phyloP scores from a whole-genome alignment of 2,888 invertebrate species.

The Synergus gifuensis region DNA sequence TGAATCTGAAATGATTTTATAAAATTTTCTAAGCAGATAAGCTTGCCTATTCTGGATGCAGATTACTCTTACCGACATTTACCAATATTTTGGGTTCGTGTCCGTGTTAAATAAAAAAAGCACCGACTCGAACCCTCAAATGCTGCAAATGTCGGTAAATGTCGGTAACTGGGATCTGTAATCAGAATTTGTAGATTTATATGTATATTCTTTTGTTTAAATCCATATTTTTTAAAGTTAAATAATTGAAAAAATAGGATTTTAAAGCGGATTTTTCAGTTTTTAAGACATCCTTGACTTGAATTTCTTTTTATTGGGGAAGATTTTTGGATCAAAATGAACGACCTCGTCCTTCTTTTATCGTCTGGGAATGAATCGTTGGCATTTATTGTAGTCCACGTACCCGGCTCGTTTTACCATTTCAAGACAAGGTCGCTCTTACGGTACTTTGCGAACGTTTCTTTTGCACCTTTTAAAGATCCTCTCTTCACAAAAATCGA shows the following conservation, averaged over 20 bases:
- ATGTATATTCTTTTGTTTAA: no score
- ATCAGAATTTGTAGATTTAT: no score
- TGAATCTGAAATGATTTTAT: no score
- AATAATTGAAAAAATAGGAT: neutral
- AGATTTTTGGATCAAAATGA: slow-evolving; percentile 15
- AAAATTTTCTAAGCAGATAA: no score
- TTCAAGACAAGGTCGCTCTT: slow-evolving; percentile 71
- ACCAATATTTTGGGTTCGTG: no score
- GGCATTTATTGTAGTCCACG: slow-evolving; percentile 59
- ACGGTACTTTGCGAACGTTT: slow-evolving; percentile 67
- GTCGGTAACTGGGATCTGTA: no score
- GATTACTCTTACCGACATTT: no score
- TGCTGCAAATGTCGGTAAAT: no score
- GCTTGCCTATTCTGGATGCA: no score
- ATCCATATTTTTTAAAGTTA: no score
- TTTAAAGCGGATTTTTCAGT: neutral
- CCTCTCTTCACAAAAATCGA: neutral
- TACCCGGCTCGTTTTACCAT: slow-evolving; percentile 58
- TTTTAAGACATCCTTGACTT: neutral
- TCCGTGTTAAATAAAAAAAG: no score
- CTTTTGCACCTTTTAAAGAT: slow-evolving; percentile 58
- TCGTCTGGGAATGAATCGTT: slow-evolving; percentile 52
- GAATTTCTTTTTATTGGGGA: neutral
- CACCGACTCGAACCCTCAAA: no score
- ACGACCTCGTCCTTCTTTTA: slow-evolving; percentile 32